Base-by-base conservation (phyloP, 2,797 vertebrate species). In the Lepilemur septentrionalis region DNA sequence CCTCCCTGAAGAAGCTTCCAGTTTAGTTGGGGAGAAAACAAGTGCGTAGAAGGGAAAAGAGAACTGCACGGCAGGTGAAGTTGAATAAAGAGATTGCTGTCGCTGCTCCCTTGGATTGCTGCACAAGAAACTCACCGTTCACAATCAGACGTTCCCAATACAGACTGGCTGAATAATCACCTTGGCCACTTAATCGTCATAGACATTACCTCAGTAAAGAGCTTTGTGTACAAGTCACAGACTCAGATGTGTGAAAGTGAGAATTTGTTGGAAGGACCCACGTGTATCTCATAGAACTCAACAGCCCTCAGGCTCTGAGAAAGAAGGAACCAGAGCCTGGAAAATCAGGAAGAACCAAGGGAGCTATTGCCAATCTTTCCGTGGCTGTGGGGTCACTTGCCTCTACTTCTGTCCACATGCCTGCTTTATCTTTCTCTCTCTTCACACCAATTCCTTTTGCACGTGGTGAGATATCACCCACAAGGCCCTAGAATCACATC, bases 211-310 rank as follows among this genome's bases (percentile, higher is more conserved):
- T 89, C 48, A 73, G 35, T 41, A 80, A 93, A 85, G 38, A 81
- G 46, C 32, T 52, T 79, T 82, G 59, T 75, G 22, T 46, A 70
- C 46, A 80, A 79, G 55, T 57, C 57, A 80, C 5, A 67, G 20
- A 84, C n/a, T 91, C 81, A 61, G 48, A 67, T 41, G 41, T 87
- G n/a, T 86, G 38, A 94, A 95, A 89, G 91, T 35, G 32, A 95
- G 41, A 50, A 63, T 80, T 78, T 80, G 20, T 94, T 67, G 65
- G 94, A 89, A 80, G 46, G 43, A 91, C n/a, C 43, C 28, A 15
- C 13, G 5, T 38, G 15, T 35, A 65, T 87, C 65, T 92, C 72
- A 96, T 5, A 93, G 93, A 95, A 91, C 2, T 28, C 70, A 61
- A 89, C 38, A 91, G 69, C 10, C 32, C 12, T 18, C 22, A 5